Base-by-base conservation (phyloP, 2,113 vertebrate species). In the Vidua macroura region DNA sequence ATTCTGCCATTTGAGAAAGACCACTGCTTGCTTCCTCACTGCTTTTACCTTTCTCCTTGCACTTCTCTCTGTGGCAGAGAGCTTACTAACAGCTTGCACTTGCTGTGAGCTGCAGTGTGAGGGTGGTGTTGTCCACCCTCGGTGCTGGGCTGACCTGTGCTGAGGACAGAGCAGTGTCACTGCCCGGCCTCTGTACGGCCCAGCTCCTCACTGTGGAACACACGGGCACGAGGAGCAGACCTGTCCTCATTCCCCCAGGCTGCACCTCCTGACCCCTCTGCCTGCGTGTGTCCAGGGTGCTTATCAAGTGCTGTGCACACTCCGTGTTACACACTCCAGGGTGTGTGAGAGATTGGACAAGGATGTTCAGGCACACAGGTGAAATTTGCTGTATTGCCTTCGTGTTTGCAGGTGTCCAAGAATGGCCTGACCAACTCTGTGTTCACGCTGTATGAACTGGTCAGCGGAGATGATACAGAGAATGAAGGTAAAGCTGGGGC, bases 371-470 rank as follows among this genome's bases (percentile, higher is more conserved):
- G 27, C 46, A 6, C 10, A 1, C 0, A 0, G 28, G 7, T 0
- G 0, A n/a, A 30, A 15, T 39, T 64, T 86, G 25, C 49, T 66
- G 0, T 18, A 0, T 35, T 43, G 44, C 28, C 69, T 87, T 84
- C 9, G 1, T 83, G 13, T 88, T 90, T 90, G 44, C 79, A 99
- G 99, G 98, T 99, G 91, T 99, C 98, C 11, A 99, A 93, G 97
- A 99, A 98, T 6, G 99, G 99, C 52, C 97, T 99, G 98, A 98
- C 98, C 94, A 99, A 99, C 97, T 98, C 99, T 1, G 99, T 99
- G 48, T 99, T 99, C 95, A 99, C 99, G 0, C 97, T 99, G 49
- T 99, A 99, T 19, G 99, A 99, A 39, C 92, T 99, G 76, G 96
- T 97, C 68, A 99, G 98, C 4, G 99, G 99, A 2, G 99, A 99